Conservation (phyloP, 2,888 invertebrate species). For the Stenolophus ochropezus region DNA sequence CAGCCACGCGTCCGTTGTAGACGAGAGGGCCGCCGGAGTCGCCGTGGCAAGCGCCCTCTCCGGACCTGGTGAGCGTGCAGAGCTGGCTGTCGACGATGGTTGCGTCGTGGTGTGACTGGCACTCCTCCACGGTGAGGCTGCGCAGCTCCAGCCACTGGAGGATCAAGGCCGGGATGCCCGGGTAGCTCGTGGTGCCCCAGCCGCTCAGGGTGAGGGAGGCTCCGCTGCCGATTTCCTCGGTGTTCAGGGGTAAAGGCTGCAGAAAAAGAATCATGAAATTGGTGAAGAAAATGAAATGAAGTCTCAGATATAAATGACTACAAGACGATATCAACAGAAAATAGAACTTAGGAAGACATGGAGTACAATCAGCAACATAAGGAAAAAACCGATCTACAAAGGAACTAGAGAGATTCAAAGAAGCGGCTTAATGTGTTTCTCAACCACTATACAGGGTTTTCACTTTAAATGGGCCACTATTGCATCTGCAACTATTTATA, state of each 20-base stretch:
- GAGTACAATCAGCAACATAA: too few relatives aligned
- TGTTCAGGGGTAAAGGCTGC: slow-evolving; percentile 65
- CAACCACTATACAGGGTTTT: too few relatives aligned
- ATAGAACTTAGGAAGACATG: too few relatives aligned
- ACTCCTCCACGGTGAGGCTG: slow-evolving; percentile 74
- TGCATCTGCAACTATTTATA: too few relatives aligned
- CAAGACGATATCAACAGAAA: too few relatives aligned
- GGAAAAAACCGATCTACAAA: too few relatives aligned
- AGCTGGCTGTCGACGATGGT: slow-evolving; percentile 75
- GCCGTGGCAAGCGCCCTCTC: slow-evolving; percentile 79
- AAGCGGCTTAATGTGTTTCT: too few relatives aligned
- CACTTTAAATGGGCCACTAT: too few relatives aligned
- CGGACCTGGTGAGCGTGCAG: slow-evolving; percentile 76
- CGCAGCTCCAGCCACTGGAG: slow-evolving; percentile 76
- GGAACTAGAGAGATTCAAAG: too few relatives aligned
- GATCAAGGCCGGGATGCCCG: slow-evolving; percentile 75
- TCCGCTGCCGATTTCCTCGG: slow-evolving; percentile 69
- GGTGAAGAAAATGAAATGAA: too few relatives aligned
- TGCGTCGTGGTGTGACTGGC: slow-evolving; percentile 72
- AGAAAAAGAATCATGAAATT: too few relatives aligned
- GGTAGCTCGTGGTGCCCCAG: slow-evolving; percentile 75
- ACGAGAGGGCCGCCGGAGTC: slow-evolving; percentile 64
- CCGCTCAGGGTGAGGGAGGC: slow-evolving; percentile 72
- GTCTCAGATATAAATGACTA: too few relatives aligned
- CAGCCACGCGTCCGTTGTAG: slow-evolving; percentile 58